Base-by-base conservation (phyloP, 2,888 invertebrate genomes). In the Leptopterna dolabrata region DNA sequence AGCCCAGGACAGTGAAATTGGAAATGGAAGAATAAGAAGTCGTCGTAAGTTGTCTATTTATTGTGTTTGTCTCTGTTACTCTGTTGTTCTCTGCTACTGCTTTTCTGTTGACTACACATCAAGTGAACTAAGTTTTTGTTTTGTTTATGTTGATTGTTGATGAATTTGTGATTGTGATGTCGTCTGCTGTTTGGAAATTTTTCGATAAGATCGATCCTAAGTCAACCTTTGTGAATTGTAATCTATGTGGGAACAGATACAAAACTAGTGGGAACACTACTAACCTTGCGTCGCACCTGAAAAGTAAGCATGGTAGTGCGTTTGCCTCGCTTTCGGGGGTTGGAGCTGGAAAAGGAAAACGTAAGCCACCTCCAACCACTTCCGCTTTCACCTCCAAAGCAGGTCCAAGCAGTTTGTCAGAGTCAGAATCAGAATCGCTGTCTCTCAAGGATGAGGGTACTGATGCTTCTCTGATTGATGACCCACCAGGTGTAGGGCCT, bases 181-280 rank as follows among this genome's bases (percentile, higher is more conserved):
- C n/a, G n/a, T n/a, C n/a, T n/a, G n/a, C n/a, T n/a, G n/a, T n/a
- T n/a, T n/a, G n/a, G n/a, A n/a, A n/a, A n/a, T n/a, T n/a, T n/a
- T n/a, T n/a, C n/a, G n/a, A n/a, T n/a, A n/a, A n/a, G n/a, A n/a
- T n/a, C n/a, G n/a, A n/a, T n/a, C n/a, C n/a, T n/a, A 76, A 76
- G 36, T 41, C 80, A 24, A 45, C 1, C 29, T 81, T 55, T 11
- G 81, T 55, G 55, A 47, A 13, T 1, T 55, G 82, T 36, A 82
- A 82, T 30, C 36, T 63, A 29, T 82, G 82, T 29, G 51, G 30
- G n/a, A 51, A 82, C 0, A 0, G 9, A 9, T 63, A 63, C 30
- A 82, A 82, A 30, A 55, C 82, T 9, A 63, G 82, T 55, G 82
- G 82, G 3, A 82, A 82, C 82, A 55, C 82, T 6, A 63, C 55